Evolutionary conservation across 1,140 invertebrate genomes (phyloP).

Genomic region (Saccostrea echinata): DNA sequence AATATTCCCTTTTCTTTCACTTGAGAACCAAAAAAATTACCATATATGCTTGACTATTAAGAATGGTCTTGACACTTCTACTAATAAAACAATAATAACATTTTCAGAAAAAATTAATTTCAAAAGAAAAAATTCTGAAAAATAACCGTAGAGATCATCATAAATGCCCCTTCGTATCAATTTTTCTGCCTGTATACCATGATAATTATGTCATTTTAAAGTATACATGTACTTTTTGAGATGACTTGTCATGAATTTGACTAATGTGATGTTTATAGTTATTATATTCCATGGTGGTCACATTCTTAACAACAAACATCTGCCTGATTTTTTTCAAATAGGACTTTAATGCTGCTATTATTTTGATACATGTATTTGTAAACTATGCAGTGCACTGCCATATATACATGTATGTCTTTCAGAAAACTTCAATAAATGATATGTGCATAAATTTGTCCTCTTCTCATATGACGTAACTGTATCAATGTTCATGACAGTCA

Average conservation of each 20-base stretch:
- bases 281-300: background rate
- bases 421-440: background rate
- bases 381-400: background rate
- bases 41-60: background rate
- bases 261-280: background rate
- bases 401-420: background rate
- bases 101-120: background rate
- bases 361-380: too few species aligned
- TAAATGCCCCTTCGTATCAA: background rate
- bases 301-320: background rate
- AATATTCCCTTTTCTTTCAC: background rate
- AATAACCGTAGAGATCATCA: background rate
- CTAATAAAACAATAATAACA: background rate
- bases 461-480: background rate
- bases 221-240: background rate
- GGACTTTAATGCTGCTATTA: too few species aligned
- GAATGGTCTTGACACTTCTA: background rate
- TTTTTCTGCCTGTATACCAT: background rate
- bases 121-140: constrained; percentile 1
- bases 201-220: background rate
- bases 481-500: background rate
- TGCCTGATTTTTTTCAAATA: background rate
- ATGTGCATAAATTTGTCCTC: background rate
- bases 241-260: background rate
- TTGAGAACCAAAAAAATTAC: background rate